Percentiles rank a stretch among this genome's conserved stretches.
Evolutionary conservation across 2,113 vertebrate species (phyloP).

Genomic region (Eonycteris spelaea): DNA sequence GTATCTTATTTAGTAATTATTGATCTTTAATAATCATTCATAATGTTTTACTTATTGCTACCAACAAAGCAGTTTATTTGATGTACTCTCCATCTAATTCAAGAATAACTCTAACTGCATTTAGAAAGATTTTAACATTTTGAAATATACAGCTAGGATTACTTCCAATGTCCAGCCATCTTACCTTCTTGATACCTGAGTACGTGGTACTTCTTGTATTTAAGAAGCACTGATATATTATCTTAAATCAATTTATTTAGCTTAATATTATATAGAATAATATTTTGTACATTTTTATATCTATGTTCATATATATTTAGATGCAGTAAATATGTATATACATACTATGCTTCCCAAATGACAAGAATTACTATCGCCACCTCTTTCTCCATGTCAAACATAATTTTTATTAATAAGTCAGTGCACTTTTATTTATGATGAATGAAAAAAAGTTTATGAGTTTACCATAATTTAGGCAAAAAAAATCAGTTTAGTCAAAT

Average conservation of each 20-base stretch:
- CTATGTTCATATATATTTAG: background rate
- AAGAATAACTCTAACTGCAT: background rate
- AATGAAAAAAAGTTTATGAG: background rate
- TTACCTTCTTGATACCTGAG: background rate
- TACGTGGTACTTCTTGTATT: background rate
- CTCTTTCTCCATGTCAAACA: background rate
- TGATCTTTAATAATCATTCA: background rate
- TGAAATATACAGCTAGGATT: background rate
- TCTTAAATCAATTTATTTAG: background rate
- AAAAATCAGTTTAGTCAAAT: constrained; percentile 37
- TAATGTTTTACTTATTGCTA: background rate
- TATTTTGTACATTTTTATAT: background rate
- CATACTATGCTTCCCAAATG: background rate
- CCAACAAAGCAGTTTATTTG: background rate
- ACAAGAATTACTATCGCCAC: background rate
- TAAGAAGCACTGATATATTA: background rate
- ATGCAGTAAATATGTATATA: too few species aligned
- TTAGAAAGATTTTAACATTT: background rate
- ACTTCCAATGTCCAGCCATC: too few species aligned
- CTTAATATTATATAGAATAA: background rate
- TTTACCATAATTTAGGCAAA: constrained; percentile 22
- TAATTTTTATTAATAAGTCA: background rate
- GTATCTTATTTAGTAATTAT: background rate
- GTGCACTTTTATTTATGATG: background rate
- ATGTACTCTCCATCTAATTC: background rate